phyloP scores from a whole-genome alignment of 2,797 vertebrate species.

The Falco naumanni region DNA sequence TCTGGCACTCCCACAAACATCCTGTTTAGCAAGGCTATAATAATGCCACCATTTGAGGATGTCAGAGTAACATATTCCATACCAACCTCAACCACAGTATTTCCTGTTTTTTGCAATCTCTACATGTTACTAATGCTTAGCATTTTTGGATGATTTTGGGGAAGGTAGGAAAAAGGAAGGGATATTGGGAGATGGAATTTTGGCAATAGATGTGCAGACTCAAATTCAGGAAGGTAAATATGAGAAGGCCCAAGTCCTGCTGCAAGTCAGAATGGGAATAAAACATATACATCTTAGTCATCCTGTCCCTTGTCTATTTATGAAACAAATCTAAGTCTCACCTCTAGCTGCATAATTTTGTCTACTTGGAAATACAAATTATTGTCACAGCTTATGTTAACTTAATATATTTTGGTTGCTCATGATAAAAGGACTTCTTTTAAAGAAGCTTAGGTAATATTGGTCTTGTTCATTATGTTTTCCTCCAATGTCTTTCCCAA shows the following conservation, averaged over 20 bases:
- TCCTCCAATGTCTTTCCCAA: neutral
- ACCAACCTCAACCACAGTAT: neutral
- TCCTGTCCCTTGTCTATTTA: neutral
- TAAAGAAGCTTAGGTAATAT: neutral
- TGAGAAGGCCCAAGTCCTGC: neutral
- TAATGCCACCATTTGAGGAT: neutral
- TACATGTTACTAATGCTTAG: neutral
- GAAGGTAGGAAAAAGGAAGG: neutral
- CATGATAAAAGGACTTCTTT: neutral
- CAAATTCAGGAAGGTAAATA: neutral
- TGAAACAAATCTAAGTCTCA: constrained; percentile 27
- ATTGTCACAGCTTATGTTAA: constrained; percentile 9
- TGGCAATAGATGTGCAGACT: neutral
- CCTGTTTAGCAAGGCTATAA: neutral
- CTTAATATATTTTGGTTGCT: neutral
- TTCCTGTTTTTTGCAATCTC: neutral
- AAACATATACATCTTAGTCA: neutral
- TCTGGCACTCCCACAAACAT: neutral
- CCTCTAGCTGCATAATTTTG: neutral
- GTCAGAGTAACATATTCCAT: neutral
- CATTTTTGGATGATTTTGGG: neutral
- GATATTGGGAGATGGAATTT: neutral
- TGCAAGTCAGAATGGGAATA: neutral
- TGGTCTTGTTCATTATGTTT: neutral
- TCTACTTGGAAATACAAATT: constrained; percentile 27